Conservation (phyloP, 2,888 invertebrate species). For the Elgonia sp. region DNA sequence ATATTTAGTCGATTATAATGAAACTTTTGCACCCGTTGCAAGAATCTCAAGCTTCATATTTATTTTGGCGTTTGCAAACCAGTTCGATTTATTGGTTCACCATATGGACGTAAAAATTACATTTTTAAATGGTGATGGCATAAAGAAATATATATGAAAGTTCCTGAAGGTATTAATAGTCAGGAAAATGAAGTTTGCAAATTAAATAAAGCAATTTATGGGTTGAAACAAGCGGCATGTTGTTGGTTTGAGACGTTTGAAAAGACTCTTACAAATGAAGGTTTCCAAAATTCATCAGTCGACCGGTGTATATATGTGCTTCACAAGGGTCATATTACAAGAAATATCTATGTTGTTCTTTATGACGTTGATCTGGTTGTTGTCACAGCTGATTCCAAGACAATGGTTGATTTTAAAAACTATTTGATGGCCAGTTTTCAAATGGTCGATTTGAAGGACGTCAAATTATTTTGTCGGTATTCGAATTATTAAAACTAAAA, state of each 20-base stretch:
- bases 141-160: too few relatives aligned
- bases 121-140: too few relatives aligned
- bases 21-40: too few relatives aligned
- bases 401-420: slow-evolving; percentile 3
- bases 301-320: slow-evolving; percentile 44
- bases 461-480: slow-evolving; percentile 10
- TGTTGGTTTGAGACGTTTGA: slow-evolving; percentile 20
- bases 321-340: slow-evolving; percentile 42
- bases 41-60: too few relatives aligned
- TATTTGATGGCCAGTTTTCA: slow-evolving; percentile 29
- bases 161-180: slow-evolving; percentile 73
- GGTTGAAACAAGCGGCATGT: slow-evolving; percentile 1
- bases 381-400: not conserved
- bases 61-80: too few relatives aligned
- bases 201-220: slow-evolving; percentile 20
- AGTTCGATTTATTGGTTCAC: slow-evolving; percentile 10
- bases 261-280: not conserved
- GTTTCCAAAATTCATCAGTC: not conserved
- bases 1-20: too few relatives aligned
- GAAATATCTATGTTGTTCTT: slow-evolving; percentile 61
- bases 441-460: slow-evolving; percentile 32
- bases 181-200: slow-evolving; percentile 50
- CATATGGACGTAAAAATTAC: too few relatives aligned
- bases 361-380: slow-evolving; percentile 61
- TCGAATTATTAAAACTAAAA: not conserved